phyloP scores from a whole-genome alignment of 2,888 invertebrate species.

The Limnephilus marmoratus region DNA sequence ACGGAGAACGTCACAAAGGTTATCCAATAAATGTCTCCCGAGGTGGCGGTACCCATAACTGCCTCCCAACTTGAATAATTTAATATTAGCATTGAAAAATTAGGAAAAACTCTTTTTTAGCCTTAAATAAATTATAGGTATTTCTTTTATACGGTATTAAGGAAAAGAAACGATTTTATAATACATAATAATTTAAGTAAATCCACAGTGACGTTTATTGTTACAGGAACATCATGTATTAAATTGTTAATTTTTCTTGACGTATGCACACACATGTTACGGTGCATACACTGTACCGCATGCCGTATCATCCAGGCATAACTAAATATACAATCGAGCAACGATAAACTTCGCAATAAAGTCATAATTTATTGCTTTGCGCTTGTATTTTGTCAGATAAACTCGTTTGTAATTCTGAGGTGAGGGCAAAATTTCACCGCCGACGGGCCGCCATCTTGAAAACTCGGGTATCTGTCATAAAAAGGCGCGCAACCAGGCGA shows the following conservation, averaged over 20 bases:
- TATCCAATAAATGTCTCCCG: too few species aligned
- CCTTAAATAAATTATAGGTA: background rate
- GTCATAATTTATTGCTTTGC: background rate
- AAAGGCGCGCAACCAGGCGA: conserved; percentile 15
- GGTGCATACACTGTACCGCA: conserved; percentile 21
- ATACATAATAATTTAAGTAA: background rate
- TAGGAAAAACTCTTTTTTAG: too few species aligned
- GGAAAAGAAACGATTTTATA: background rate
- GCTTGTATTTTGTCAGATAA: background rate
- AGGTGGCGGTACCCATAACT: too few species aligned
- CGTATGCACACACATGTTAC: conserved; percentile 11
- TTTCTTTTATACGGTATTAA: background rate
- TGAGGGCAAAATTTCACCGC: conserved; percentile 8
- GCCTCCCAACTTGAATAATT: too few species aligned
- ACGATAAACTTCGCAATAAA: background rate
- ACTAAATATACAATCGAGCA: background rate
- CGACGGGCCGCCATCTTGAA: conserved; percentile 15
- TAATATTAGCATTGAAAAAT: too few species aligned
- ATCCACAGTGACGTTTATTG: background rate
- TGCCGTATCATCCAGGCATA: background rate
- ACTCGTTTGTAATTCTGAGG: background rate
- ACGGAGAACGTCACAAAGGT: too few species aligned
- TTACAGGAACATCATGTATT: conserved; percentile 6
- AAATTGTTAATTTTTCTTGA: background rate
- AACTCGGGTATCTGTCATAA: background rate